Percentiles rank a stretch among this genome's conserved stretches.
Evolutionary conservation across 2,113 vertebrate genomes (phyloP).

Genomic region (Daboia siamensis): DNA sequence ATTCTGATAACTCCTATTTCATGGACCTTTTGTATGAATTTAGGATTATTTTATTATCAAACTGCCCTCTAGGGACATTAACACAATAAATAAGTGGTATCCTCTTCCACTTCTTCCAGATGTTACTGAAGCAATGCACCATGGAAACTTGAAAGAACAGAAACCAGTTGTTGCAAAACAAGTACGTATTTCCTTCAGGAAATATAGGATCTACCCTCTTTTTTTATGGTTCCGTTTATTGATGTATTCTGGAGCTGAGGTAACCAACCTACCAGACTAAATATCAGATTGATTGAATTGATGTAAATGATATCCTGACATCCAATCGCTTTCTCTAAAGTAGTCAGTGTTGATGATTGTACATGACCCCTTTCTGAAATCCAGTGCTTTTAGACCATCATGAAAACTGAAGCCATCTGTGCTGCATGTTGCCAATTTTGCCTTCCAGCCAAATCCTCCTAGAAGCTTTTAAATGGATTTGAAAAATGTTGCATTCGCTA

Average conservation of each 20-base stretch:
- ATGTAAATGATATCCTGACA: background rate
- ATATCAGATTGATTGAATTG: background rate
- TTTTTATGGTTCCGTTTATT: background rate
- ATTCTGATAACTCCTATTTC: background rate
- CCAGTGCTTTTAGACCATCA: background rate
- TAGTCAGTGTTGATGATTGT: no score
- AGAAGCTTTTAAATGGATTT: conserved; percentile 7
- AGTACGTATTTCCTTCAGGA: background rate
- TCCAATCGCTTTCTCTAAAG: background rate
- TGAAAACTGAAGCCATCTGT: background rate
- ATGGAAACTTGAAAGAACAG: background rate
- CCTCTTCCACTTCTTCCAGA: background rate
- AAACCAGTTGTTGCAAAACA: background rate
- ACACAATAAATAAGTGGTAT: background rate
- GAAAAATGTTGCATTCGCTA: background rate
- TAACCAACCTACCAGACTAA: background rate
- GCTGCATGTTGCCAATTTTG: background rate
- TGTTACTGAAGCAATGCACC: background rate
- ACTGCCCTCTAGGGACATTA: background rate
- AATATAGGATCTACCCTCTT: background rate
- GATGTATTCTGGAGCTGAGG: background rate
- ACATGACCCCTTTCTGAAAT: background rate
- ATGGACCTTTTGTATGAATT: background rate
- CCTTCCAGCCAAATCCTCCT: background rate
- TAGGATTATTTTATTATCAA: background rate